Evolutionary conservation across 2,113 vertebrate genomes (phyloP), one percentile per base, ranked within the genome.

Genomic region (Lates calcarifer): DNA sequence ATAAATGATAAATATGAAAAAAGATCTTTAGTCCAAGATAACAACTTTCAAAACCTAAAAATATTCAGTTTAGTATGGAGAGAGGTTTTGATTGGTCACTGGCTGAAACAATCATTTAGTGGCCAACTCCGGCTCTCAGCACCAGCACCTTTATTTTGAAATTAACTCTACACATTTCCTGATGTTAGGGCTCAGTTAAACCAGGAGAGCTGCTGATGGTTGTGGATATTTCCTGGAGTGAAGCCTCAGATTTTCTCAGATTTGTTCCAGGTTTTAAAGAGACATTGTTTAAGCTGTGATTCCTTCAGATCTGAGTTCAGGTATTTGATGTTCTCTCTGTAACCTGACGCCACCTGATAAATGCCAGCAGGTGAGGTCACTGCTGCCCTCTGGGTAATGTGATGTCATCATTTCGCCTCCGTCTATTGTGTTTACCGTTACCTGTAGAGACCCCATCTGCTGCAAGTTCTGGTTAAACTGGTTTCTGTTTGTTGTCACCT

Each of bases 381-480:
- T 39, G n/a, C 26, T 9, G 47, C 68, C 37, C 41, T n/a, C 41
- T 33, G 64, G 64, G 57, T 41, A 45, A 64, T 65, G 33, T 66
- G 61, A 71, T 45, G 57, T 45, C 67, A 45, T 78, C n/a, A 18
- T 58, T 7, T 11, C 9, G 28, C 14, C 49, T 65, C 29, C 0
- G 2, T 53, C 29, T 22, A 53, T 68, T 68, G 64, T 66, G 28
- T 66, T 31, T 18, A 28, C 28, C 9, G 29, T 24, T n/a, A 31
- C 20, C 20, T 33, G 24, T 7, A 22, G 22, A 24, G 67, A 55
- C 22, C 22, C 49, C 22, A 1, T 47, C 71, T 33, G 9, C 28
- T 26, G n/a, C 1, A 2, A 28, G 41, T 65, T 81, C 60, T 57
- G 35, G 72, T 71, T 37, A 37, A 28, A 80, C 79, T 56, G 76